Percentiles rank a stretch among this genome's conserved stretches.
These are phyloP conservation scores for Papilio polytes DNA, from an alignment of 1,140 invertebrate species.

Conservation along the genomic window DNA sequence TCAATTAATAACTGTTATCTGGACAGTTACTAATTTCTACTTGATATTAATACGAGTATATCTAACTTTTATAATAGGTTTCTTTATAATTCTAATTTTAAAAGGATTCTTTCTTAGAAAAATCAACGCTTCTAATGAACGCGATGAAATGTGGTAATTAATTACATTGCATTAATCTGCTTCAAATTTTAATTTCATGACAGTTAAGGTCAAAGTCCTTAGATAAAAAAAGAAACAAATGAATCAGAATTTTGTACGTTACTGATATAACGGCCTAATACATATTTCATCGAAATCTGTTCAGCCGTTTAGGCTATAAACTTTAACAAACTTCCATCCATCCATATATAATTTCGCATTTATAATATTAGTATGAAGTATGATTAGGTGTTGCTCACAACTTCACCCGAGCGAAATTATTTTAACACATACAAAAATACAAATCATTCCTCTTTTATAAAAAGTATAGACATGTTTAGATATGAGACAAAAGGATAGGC, in stretches of 20 bases:
- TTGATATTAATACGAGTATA: background rate
- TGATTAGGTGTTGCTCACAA: no score
- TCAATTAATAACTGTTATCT: constrained; percentile 17
- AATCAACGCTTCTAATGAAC: background rate
- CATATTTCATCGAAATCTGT: no score
- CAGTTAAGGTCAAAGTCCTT: background rate
- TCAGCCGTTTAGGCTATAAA: no score
- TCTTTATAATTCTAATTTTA: background rate
- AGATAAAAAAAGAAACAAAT: background rate
- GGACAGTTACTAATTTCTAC: constrained; percentile 7
- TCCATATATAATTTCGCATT: no score
- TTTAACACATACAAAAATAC: no score
- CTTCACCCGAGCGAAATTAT: no score
- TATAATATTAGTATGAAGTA: no score
- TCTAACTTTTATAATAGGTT: background rate
- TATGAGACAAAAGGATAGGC: background rate
- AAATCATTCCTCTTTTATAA: no score
- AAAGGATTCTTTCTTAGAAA: background rate
- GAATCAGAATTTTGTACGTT: background rate
- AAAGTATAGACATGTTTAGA: no score
- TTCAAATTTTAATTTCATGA: background rate
- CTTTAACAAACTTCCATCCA: no score
- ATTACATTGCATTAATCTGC: background rate
- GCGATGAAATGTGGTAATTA: background rate
- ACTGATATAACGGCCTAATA: no score